Percentiles rank a stretch among this genome's conserved stretches.
These are phyloP conservation scores for Conchocele bisecta DNA, from an alignment of 2,888 invertebrate species.

Conservation along the genomic window DNA sequence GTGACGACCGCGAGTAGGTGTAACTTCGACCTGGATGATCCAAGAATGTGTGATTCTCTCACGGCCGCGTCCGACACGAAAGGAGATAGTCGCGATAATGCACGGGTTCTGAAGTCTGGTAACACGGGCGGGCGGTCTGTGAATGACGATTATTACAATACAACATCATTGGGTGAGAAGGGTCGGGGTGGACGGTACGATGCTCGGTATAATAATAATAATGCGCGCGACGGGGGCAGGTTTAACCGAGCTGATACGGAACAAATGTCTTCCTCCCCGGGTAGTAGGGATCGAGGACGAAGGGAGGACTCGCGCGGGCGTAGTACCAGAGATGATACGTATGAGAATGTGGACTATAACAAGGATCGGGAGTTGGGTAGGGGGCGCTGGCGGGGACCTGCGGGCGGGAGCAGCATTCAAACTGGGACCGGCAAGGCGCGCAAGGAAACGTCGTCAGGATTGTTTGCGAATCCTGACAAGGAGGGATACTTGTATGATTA, in stretches of 20 bases:
- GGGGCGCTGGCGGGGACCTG: conserved; percentile 14
- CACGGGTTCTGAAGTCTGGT: not conserved
- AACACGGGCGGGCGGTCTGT: conserved; percentile 17
- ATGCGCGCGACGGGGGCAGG: too few relatives aligned
- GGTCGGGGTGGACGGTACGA: conserved; percentile 15
- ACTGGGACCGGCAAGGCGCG: conserved; percentile 13
- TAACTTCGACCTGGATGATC: conserved; percentile 56
- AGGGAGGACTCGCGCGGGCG: not conserved
- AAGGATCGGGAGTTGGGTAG: conserved; percentile 24
- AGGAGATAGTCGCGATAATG: not conserved
- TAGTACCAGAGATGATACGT: conserved; percentile 1
- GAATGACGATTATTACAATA: conserved; percentile 9
- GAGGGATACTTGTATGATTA: conserved; percentile 66
- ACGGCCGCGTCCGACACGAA: not conserved
- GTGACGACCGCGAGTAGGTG: conserved; percentile 34
- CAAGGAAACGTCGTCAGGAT: conserved; percentile 42
- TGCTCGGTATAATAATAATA: conserved; percentile 18
- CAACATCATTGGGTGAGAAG: too few relatives aligned
- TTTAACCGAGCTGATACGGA: conserved; percentile 41
- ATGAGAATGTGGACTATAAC: too few relatives aligned
- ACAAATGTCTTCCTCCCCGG: conserved; percentile 46
- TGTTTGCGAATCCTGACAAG: conserved; percentile 64
- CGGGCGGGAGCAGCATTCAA: conserved; percentile 4
- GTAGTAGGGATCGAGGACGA: conserved; percentile 23
- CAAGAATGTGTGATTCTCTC: conserved; percentile 49